These are phyloP conservation scores for Hemicentrotus pulcherrimus DNA, from an alignment of 35 echinoderm and acorn worm species.

Conservation along the genomic window DNA sequence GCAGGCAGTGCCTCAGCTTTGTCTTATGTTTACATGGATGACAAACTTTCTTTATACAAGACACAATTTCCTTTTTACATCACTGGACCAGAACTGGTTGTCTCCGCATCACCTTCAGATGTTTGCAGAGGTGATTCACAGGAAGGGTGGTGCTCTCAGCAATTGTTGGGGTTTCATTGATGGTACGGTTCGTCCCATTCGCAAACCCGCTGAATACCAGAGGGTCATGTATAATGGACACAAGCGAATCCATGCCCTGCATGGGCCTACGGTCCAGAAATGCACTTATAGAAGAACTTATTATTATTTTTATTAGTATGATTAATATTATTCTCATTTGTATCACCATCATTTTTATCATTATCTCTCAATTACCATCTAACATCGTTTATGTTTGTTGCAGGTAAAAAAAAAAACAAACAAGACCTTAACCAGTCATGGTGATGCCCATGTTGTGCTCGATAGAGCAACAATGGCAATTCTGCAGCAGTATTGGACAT, in stretches of 20 bases:
- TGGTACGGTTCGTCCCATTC: conserved; percentile 71
- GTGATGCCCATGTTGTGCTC: no score
- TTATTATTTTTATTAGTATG: no score
- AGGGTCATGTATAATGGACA: conserved; percentile 71
- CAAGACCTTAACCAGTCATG: no score
- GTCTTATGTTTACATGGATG: conserved; percentile 54
- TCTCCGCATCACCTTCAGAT: conserved; percentile 31
- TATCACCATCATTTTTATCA: no score
- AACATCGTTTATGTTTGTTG: no score
- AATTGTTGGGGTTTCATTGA: conserved; percentile 93
- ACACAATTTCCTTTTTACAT: conserved; percentile 41
- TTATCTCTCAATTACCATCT: no score
- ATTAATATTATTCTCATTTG: no score
- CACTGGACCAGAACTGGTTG: conserved; percentile 65
- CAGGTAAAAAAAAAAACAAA: no score
- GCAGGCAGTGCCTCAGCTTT: conserved; percentile 64
- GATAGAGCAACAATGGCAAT: no score
- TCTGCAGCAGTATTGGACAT: no score
- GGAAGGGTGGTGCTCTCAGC: conserved; percentile 64
- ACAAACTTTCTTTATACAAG: conserved; percentile 56
- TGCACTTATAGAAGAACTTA: no score
- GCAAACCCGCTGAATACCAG: conserved; percentile 61
- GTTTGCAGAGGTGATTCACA: conserved; percentile 61
- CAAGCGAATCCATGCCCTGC: conserved; percentile 69
- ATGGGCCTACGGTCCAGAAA: no score